Conservation (phyloP, 2,797 vertebrate species). For the Spinibarbus caldwelli region DNA sequence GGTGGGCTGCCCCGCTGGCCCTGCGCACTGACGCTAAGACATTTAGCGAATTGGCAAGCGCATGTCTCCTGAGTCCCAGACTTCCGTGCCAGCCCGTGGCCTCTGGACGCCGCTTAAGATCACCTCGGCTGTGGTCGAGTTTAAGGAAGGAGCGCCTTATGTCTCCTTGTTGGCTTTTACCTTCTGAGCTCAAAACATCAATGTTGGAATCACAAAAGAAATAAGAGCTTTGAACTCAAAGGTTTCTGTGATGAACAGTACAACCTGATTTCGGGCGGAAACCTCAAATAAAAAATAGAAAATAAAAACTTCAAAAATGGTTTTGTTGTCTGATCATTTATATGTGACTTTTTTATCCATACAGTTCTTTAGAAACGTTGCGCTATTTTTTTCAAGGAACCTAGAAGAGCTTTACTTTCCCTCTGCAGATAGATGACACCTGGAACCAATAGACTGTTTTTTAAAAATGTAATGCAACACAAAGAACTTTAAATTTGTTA, state of each 20-base stretch:
- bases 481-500: background rate
- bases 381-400: background rate
- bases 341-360: background rate
- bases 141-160: slow-evolving; percentile 58
- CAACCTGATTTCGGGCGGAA: background rate
- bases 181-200: slow-evolving; percentile 39
- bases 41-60: slow-evolving; percentile 82
- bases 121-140: slow-evolving; percentile 54
- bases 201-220: background rate
- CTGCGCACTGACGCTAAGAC: slow-evolving; percentile 79
- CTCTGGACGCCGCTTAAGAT: slow-evolving; percentile 58
- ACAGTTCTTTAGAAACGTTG: background rate
- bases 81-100: slow-evolving; percentile 67
- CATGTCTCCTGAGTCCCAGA: slow-evolving; percentile 59
- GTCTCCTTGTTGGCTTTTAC: slow-evolving; percentile 47
- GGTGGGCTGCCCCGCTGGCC: slow-evolving; percentile 67
- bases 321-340: background rate
- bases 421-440: background rate
- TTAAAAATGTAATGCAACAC: background rate
- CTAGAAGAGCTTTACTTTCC: too few relatives aligned
- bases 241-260: background rate
- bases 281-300: background rate
- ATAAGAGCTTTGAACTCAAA: background rate
- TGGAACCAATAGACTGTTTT: background rate
- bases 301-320: background rate